phyloP scores from a whole-genome alignment of 2,797 vertebrate species.

The Glyptemys insculpta region DNA sequence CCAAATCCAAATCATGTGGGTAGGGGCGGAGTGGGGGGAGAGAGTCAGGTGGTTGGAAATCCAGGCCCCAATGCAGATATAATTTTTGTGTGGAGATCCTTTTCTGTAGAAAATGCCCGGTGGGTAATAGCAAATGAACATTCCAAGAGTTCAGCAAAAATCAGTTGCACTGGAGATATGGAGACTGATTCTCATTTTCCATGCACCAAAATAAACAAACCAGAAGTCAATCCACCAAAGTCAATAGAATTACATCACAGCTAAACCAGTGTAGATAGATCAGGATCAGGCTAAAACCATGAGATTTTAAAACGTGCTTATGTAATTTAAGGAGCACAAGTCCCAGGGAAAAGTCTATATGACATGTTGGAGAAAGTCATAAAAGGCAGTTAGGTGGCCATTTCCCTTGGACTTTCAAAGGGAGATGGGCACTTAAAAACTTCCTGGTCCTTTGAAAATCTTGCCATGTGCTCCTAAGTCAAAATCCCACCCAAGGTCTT shows the following conservation, averaged over 20 bases:
- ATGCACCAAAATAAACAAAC: neutral
- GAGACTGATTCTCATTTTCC: neutral
- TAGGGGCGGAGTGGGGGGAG: neutral
- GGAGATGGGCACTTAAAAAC: neutral
- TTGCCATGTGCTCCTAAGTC: neutral
- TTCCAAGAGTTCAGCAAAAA: slow-evolving; percentile 36
- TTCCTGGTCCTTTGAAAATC: neutral
- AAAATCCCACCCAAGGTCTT: neutral
- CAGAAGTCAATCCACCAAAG: neutral
- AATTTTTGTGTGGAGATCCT: neutral
- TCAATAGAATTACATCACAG: neutral
- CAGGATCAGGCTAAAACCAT: neutral
- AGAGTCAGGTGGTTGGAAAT: neutral
- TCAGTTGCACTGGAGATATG: neutral
- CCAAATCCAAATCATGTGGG: neutral
- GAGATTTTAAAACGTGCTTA: neutral
- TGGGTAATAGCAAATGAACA: neutral
- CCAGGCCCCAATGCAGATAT: neutral
- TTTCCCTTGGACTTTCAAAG: neutral
- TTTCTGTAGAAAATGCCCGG: neutral
- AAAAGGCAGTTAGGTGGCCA: neutral
- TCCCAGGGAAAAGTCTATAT: neutral
- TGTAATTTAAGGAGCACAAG: neutral
- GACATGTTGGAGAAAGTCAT: neutral
- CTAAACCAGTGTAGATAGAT: neutral